Evolutionary conservation across 1,140 invertebrate species (phyloP).

Genomic region (Calephelis virginiensis): DNA sequence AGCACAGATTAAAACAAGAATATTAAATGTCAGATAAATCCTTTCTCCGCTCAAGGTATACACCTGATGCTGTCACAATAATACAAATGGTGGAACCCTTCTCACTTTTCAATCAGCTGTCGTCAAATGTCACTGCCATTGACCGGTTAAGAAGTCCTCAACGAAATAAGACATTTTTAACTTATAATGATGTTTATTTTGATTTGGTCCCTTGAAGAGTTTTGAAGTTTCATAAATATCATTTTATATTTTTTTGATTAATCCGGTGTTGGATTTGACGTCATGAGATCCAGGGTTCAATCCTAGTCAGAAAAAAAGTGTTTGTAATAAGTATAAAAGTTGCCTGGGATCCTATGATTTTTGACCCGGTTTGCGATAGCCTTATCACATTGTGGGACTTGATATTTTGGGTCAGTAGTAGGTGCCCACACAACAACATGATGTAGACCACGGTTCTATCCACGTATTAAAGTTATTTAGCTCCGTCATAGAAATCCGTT

Average conservation of each 20-base stretch:
- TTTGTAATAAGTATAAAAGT: too few relatives aligned
- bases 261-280: too few relatives aligned
- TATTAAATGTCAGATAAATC: conserved; percentile 37
- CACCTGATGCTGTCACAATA: conserved; percentile 47
- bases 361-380: too few relatives aligned
- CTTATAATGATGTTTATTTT: conserved; percentile 17
- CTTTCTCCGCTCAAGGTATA: conserved; percentile 34
- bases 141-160: conserved; percentile 28
- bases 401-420: too few relatives aligned
- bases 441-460: too few relatives aligned
- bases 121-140: conserved; percentile 39
- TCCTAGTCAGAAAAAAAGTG: too few relatives aligned
- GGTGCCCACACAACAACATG: too few relatives aligned
- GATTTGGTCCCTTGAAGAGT: neutral
- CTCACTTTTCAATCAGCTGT: conserved; percentile 46
- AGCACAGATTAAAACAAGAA: conserved; percentile 16
- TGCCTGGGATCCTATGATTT: too few relatives aligned
- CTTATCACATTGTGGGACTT: too few relatives aligned
- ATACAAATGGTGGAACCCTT: conserved; percentile 40
- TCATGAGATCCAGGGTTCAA: too few relatives aligned
- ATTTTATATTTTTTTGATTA: neutral
- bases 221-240: neutral
- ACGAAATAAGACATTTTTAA: conserved; percentile 20
- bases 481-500: too few relatives aligned
- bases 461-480: too few relatives aligned